These are phyloP conservation scores for Mastacembelus armatus DNA, from an alignment of 2,797 vertebrate genomes.

Conservation along the genomic window DNA sequence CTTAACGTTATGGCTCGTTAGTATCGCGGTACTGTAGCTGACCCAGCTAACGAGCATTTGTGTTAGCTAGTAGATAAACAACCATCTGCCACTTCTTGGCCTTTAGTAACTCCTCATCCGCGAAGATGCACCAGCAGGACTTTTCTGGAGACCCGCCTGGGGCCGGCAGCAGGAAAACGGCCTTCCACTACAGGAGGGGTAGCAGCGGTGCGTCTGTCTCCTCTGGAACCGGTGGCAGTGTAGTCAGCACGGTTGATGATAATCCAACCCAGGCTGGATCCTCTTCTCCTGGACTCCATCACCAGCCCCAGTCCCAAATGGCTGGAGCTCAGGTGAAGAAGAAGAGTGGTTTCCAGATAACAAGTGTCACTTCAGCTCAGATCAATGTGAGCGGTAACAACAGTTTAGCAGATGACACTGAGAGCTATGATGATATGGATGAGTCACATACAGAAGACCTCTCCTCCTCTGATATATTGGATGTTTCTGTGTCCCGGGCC, in stretches of 20 bases:
- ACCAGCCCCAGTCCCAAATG: conserved; percentile 82
- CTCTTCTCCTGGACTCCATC: conserved; percentile 86
- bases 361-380: conserved; percentile 96
- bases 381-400: conserved; percentile 95
- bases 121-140: conserved; percentile 93
- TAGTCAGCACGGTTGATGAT: conserved; percentile 84
- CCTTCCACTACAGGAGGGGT: conserved; percentile 86
- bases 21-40: conserved; percentile 63
- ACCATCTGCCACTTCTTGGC: conserved; percentile 20
- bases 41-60: conserved; percentile 64
- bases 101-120: background rate
- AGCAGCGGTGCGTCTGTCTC: conserved; percentile 84
- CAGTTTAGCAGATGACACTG: conserved; percentile 96
- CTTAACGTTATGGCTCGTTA: conserved; percentile 73
- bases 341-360: conserved; percentile 99
- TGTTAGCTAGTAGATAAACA: conserved; percentile 47
- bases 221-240: conserved; percentile 72
- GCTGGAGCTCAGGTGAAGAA: conserved; percentile 93
- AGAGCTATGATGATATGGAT: conserved; percentile 98
- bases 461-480: conserved; percentile 95
- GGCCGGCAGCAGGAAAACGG: conserved; percentile 86
- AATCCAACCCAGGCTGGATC: conserved; percentile 83
- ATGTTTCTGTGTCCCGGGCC: conserved; percentile 91
- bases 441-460: conserved; percentile 98
- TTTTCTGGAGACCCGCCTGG: conserved; percentile 84